These are phyloP conservation scores for Pleuronectes platessa DNA, from an alignment of 2,113 vertebrate species.

Conservation along the genomic window DNA sequence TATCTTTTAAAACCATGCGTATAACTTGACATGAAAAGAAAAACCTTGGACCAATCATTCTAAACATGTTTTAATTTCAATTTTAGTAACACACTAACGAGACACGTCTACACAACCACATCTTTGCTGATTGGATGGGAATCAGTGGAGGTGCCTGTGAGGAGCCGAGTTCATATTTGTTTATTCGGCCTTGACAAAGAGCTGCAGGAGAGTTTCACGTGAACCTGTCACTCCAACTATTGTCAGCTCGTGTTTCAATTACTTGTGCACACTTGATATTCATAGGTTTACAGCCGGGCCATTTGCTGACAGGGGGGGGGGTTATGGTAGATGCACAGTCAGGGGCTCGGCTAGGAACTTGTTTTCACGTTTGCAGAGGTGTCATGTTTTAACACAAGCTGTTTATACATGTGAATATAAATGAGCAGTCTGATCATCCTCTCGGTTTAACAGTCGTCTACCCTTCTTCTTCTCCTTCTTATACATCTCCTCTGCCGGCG, in stretches of 20 bases:
- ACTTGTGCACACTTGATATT: conserved; percentile 49
- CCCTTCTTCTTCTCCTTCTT: background rate
- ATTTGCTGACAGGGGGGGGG: conserved; percentile 35
- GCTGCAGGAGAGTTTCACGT: conserved; percentile 41
- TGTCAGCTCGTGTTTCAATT: conserved; percentile 20
- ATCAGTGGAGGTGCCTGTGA: background rate
- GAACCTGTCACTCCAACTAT: conserved; percentile 8
- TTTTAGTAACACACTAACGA: too few species aligned
- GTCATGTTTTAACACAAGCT: conserved; percentile 8
- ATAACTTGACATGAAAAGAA: too few species aligned
- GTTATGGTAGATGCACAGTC: conserved; percentile 47
- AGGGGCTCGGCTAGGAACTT: conserved; percentile 26
- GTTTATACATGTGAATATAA: background rate
- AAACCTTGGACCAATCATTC: too few species aligned
- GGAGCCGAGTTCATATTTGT: conserved; percentile 38
- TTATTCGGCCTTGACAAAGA: conserved; percentile 27
- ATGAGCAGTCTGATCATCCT: too few species aligned
- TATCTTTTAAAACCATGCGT: too few species aligned
- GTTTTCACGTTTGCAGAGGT: conserved; percentile 13
- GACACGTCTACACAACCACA: background rate
- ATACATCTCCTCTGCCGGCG: background rate
- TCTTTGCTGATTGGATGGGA: background rate
- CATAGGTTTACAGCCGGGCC: conserved; percentile 42
- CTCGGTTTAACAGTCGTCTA: too few species aligned
- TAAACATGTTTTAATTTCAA: too few species aligned